These are phyloP conservation scores for Choristoneura rosaceana DNA, from an alignment of 2,888 invertebrate species.

Conservation along the genomic window DNA sequence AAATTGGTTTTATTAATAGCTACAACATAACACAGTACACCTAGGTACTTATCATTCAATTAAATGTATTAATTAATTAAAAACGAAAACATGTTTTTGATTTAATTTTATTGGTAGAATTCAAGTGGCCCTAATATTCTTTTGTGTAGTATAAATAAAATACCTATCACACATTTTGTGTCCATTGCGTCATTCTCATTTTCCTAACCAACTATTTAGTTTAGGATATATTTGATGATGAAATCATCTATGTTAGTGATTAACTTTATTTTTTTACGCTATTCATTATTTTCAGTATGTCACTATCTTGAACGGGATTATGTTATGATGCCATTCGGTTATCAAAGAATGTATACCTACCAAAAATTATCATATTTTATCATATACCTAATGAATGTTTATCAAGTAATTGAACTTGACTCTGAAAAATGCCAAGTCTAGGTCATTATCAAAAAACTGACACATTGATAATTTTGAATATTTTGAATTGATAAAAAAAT, in stretches of 20 bases:
- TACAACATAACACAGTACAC: too few species aligned
- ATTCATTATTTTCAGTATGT: background rate
- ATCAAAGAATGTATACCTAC: conserved; percentile 23
- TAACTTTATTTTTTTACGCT: background rate
- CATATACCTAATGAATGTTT: conserved; percentile 14
- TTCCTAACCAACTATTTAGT: background rate
- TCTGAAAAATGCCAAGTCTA: conserved; percentile 42
- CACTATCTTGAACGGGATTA: conserved; percentile 21
- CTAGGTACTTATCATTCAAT: too few species aligned
- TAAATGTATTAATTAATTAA: too few species aligned
- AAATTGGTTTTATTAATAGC: too few species aligned
- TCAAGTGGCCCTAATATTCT: too few species aligned
- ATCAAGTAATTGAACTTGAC: conserved; percentile 33
- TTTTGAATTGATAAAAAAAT: conserved; percentile 63
- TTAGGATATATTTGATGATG: background rate
- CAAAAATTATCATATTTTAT: conserved; percentile 21
- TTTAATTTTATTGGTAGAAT: too few species aligned
- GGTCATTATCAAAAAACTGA: conserved; percentile 62
- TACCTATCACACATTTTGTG: too few species aligned
- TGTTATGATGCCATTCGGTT: conserved; percentile 19
- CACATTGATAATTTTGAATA: conserved; percentile 47
- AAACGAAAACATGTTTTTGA: too few species aligned
- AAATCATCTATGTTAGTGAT: background rate
- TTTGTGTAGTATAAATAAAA: too few species aligned
- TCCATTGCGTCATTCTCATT: too few species aligned